A percentile compares a stretch with the other conserved stretches of the same genome.
These are phyloP conservation scores for Drosophila chauvacae DNA, from an alignment of 1,140 invertebrate species.

Conservation along the genomic window DNA sequence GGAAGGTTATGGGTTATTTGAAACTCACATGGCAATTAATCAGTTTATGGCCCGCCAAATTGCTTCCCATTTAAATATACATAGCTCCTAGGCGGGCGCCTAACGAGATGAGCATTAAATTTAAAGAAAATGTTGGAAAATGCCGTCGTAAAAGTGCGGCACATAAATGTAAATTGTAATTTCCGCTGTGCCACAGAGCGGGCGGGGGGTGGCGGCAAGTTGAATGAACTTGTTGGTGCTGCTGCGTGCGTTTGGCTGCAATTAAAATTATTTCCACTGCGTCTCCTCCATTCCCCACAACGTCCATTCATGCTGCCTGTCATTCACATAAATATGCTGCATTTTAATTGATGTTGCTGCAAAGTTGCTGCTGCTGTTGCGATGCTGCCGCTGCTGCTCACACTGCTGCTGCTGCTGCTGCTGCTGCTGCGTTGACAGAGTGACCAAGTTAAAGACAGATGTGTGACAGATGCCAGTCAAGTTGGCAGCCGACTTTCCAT, in stretches of 20 bases:
- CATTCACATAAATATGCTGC: conserved; percentile 59
- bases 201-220: conserved; percentile 34
- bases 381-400: conserved; percentile 5
- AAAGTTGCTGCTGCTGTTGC: conserved; percentile 6
- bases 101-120: conserved; percentile 55
- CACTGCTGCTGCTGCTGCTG: conserved; percentile 1
- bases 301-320: conserved; percentile 65
- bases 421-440: conserved; percentile 63
- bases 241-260: conserved; percentile 69
- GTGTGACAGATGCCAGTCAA: conserved; percentile 73
- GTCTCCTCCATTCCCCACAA: conserved; percentile 36
- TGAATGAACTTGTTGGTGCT: conserved; percentile 67
- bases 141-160: conserved; percentile 62
- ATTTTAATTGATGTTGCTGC: conserved; percentile 75
- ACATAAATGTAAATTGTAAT: conserved; percentile 62
- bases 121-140: conserved; percentile 51
- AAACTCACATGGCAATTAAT: conserved; percentile 27
- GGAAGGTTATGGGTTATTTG: not conserved
- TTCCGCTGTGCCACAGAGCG: conserved; percentile 39
- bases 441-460: conserved; percentile 81
- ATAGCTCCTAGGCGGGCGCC: conserved; percentile 37
- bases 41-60: conserved; percentile 35
- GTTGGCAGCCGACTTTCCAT: conserved; percentile 68
- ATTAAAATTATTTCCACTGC: conserved; percentile 73
- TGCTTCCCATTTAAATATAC: conserved; percentile 44